A percentile compares a stretch with the other conserved stretches of the same genome.
Evolutionary conservation across 2,797 vertebrate genomes (phyloP).

Genomic region (Hipposideros larvatus): DNA sequence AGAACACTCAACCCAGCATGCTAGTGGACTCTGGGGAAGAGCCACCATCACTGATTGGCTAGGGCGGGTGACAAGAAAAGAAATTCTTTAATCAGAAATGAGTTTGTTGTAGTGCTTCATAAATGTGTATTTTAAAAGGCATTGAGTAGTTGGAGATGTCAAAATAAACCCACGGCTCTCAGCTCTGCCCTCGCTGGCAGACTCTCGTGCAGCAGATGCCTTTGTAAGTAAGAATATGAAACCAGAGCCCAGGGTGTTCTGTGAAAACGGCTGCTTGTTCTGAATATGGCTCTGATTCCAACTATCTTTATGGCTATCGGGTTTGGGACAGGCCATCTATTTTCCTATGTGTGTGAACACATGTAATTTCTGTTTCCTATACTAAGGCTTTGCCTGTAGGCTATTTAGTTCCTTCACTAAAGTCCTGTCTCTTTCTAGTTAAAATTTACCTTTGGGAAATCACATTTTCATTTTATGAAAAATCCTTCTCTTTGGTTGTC

Average conservation of each 20-base stretch:
- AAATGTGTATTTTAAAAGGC: background rate
- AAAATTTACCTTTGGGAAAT: slow-evolving; percentile 57
- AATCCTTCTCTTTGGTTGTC: background rate
- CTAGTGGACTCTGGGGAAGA: background rate
- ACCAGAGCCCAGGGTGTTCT: background rate
- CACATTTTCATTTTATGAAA: slow-evolving; percentile 47
- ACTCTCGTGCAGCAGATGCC: background rate
- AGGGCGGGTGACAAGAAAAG: background rate
- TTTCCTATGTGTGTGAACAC: background rate
- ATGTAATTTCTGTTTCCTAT: background rate
- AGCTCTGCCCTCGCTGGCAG: background rate
- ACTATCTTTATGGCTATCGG: rapidly evolving
- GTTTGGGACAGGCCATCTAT: background rate
- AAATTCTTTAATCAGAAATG: slow-evolving; percentile 23
- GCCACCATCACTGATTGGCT: background rate
- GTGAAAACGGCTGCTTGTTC: background rate
- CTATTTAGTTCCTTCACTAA: slow-evolving; percentile 21
- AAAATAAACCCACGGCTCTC: background rate
- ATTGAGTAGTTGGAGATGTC: background rate
- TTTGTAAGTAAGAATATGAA: background rate
- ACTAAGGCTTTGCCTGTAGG: background rate
- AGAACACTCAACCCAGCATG: background rate
- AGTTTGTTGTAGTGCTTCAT: background rate
- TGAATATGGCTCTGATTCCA: background rate
- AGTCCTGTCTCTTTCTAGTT: slow-evolving; percentile 23